Evolutionary conservation across 2,888 invertebrate genomes (phyloP).

Genomic region (Cyclophora albipunctata): DNA sequence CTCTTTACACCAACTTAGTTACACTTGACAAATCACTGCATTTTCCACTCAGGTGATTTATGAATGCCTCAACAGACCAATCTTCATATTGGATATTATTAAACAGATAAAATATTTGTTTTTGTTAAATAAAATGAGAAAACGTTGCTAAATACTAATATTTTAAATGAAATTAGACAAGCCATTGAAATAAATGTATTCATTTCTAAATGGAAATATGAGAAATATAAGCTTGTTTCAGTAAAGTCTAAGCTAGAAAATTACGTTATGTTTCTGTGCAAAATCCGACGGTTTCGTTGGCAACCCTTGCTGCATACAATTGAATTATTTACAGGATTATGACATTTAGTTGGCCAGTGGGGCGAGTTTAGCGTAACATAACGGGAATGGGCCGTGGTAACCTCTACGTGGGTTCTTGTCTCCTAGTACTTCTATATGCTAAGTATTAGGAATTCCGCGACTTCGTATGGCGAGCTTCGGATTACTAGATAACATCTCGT

Average conservation of each 20-base stretch:
- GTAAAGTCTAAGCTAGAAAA: slow-evolving; percentile 10
- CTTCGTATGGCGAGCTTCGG: background rate
- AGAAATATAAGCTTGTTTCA: slow-evolving; percentile 10
- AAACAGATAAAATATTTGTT: too few species aligned
- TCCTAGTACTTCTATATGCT: background rate
- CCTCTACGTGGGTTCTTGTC: slow-evolving; percentile 10
- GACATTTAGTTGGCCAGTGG: slow-evolving; percentile 37
- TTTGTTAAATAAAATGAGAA: too few species aligned
- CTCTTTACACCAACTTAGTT: slow-evolving; percentile 23
- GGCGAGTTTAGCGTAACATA: slow-evolving; percentile 28
- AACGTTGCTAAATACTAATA: too few species aligned
- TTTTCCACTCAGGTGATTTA: background rate
- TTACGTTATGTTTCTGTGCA: slow-evolving; percentile 26
- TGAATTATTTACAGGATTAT: slow-evolving; percentile 48
- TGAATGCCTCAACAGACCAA: slow-evolving; percentile 1
- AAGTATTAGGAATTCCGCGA: background rate
- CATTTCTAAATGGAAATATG: slow-evolving; percentile 4
- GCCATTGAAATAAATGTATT: slow-evolving; percentile 17
- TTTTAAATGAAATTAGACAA: too few species aligned
- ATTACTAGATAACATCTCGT: background rate
- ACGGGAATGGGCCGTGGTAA: slow-evolving; percentile 22
- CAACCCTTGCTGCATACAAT: slow-evolving; percentile 34
- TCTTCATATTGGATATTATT: background rate
- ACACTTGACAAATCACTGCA: slow-evolving; percentile 20
- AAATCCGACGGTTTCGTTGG: slow-evolving; percentile 35